Base-by-base conservation (phyloP, 2,888 invertebrate genomes). In the Mimumesa dahlbomi region DNA sequence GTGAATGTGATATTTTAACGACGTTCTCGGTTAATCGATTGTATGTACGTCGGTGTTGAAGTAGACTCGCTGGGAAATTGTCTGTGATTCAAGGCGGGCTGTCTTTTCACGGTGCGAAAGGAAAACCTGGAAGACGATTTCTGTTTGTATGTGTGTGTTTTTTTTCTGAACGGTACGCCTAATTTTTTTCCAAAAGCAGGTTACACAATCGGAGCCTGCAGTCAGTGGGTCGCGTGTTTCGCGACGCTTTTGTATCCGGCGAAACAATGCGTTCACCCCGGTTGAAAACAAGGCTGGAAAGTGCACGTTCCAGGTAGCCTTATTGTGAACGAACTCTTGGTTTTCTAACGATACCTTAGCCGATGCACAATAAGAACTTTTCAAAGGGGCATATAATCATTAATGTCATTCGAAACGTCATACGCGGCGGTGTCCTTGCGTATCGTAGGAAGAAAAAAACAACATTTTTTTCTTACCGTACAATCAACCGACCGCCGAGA, bases 261-360 rank as follows among this genome's bases (percentile, higher is more conserved):
- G 43, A 42, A 54, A 54, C 54, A 54, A 54, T 54, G 54, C 54
- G 21, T 43, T 43, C 43, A 18, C 19, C 43, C 18, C 13, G 54
- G 43, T 19, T 54, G 31, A 54, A 52, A 54, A 54, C 43, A 29
- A 54, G 43, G 16, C 42, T 18, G 31, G 25, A 43, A 43, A 42
- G 54, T 25, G 40, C 43, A 31, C 16, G 54, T 31, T 29, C 25
- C 14, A 46, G 57, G 46, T 57, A 46, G 57, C 46, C 34, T 16
- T 16, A 21, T 36, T 36, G 57, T 57, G 46, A 46, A 57, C 45
- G 46, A 38, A 19, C 40, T 57, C 57, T 57, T 45, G 22, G 57
- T n/a, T 13, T n/a, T 25, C 46, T 22, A 31, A 38, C 46, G 45
- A 36, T 22, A 40, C 46, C 46, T 46, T 19, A 46, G 57, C 18